Base-by-base conservation (phyloP, 2,888 invertebrate genomes). In the Hypolimnas misippus region DNA sequence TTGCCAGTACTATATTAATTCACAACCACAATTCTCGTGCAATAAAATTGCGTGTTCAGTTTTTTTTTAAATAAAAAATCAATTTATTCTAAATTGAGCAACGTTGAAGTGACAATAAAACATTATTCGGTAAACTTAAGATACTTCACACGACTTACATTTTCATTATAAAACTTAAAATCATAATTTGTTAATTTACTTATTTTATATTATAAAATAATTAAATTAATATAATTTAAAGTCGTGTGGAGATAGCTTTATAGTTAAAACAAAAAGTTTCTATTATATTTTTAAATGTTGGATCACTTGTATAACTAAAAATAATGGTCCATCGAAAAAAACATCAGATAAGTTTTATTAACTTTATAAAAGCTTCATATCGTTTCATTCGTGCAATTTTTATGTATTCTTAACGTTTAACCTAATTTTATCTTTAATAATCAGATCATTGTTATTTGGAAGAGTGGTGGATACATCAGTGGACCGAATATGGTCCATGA, bases 21-120 rank as follows among this genome's bases (percentile, higher is more conserved):
- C 91, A 91, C 91, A 91, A 91, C 91, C 89, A 82, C 87, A 71
- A 78, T 84, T 81, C 75, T 71, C 73, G 64, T 73, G 61, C 71
- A 81, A 78, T 76, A 68, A 76, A 80, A 71, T 57, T 75, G 76
- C 79, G 74, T 71, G 71, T 12, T 38, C 70, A 62, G 16, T 14
- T 69, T 62, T 70, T 73, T 68, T 72, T 76, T 74, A 78, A 78
- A 76, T 74, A 74, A 63, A 73, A 81, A 38, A 81, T n/a, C 55
- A 65, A 59, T 57, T 63, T 64, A 60, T 77, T 79, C 83, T 87
- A 84, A 84, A 82, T 91, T 91, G 90, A 91, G 90, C 90, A 90
- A 86, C 71, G 72, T 82, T 78, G 69, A 71, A 84, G 89, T 89
- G 89, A 90, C 87, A 74, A 75, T 86, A 70, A 88, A 88, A 90